These are phyloP conservation scores for Microdon myrmicae DNA, from an alignment of 2,888 invertebrate species.

Conservation along the genomic window DNA sequence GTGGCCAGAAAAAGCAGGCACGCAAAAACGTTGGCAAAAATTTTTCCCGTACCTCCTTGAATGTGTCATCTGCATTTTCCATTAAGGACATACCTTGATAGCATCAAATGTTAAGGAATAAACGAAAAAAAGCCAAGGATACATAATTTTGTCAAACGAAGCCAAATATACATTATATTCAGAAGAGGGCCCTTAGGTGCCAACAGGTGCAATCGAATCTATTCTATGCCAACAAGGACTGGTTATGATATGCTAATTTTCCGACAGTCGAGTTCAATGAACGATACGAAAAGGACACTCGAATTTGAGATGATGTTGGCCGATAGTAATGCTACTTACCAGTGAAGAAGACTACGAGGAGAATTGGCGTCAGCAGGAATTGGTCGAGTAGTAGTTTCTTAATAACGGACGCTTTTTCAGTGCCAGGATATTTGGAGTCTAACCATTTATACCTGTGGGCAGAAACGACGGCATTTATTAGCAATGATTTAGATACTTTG, in stretches of 20 bases:
- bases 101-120: too few relatives aligned
- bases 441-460: slow-evolving; percentile 81
- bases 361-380: slow-evolving; percentile 78
- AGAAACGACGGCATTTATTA: slow-evolving; percentile 4
- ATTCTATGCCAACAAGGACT: slow-evolving; percentile 26
- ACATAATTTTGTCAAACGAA: background rate
- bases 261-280: slow-evolving; percentile 24
- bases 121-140: background rate
- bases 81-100: slow-evolving; percentile 81
- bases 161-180: slow-evolving; percentile 20
- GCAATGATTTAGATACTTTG: background rate
- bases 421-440: slow-evolving; percentile 77
- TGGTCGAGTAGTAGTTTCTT: slow-evolving; percentile 82
- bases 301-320: background rate
- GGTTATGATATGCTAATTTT: slow-evolving; percentile 6
- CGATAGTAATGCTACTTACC: slow-evolving; percentile 67
- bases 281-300: background rate
- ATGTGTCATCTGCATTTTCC: slow-evolving; percentile 76
- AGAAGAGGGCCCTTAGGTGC: slow-evolving; percentile 26
- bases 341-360: slow-evolving; percentile 77
- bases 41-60: slow-evolving; percentile 78
- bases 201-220: slow-evolving; percentile 23
- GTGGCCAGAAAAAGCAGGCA: slow-evolving; percentile 86
- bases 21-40: slow-evolving; percentile 77
- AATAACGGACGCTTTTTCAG: slow-evolving; percentile 71